Evolutionary conservation across 2,113 vertebrate genomes (phyloP), one percentile per base, ranked within the genome.

Genomic region (Melospiza georgiana): DNA sequence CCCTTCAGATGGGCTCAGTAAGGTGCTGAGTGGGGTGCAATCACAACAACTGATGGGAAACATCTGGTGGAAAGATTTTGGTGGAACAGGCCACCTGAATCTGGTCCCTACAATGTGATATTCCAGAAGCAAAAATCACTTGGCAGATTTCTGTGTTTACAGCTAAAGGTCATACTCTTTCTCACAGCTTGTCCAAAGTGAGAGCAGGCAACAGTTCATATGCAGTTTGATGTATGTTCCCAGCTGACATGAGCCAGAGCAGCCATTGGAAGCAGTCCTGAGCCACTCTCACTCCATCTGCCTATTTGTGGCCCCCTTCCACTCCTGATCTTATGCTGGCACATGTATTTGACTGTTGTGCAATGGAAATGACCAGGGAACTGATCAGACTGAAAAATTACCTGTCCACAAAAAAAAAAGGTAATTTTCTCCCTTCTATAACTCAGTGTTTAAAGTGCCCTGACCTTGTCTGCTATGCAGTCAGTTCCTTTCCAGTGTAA

Each of bases 71-170:
- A 89, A 88, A 90, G 31, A 24, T 86, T 77, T 74, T 17, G 4
- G 51, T 77, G 33, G 65, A 89, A 75, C 1, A 61, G 28, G 23
- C 30, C 43, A 84, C 80, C 89, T 84, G 72, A 90, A 39, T 59
- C n/a, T 72, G 35, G 76, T 72, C 80, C 73, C 31, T 43, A 63
- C 30, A 35, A 11, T 62, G 20, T 31, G 58, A 74, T 95, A 88
- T 90, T 91, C 78, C 92, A 78, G 82, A 16, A 95, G 85, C 75
- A 94, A 91, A 91, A 95, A 90, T 44, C 37, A 49, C 52, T 87
- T 68, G 76, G 43, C 66, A 86, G 85, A 72, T 74, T 93, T 92
- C 84, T 91, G 76, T 94, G 75, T 94, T 96, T 93, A 96, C 75
- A 93, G 30, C 63, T 84, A 75, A 63, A 72, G 86, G 72, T 91